Evolutionary conservation across 2,113 vertebrate genomes (phyloP).

Genomic region (Osmerus eperlanus): DNA sequence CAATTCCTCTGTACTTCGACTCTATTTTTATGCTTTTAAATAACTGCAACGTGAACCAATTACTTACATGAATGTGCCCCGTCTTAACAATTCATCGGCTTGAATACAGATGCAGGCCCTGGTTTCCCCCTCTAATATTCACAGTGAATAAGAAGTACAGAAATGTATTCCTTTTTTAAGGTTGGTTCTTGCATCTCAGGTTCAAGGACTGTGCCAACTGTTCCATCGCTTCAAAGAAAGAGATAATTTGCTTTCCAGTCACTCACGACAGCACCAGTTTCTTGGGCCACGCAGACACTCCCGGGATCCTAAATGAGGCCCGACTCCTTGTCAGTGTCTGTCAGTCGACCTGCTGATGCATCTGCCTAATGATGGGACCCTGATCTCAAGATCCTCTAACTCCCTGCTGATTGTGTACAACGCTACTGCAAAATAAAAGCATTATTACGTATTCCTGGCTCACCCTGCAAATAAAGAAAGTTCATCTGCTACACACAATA

Average conservation of each 20-base stretch:
- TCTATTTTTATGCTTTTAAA: slow-evolving; percentile 45
- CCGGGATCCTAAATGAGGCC: slow-evolving; percentile 45
- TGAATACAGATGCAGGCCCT: slow-evolving; percentile 51
- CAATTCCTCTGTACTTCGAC: slow-evolving; percentile 24
- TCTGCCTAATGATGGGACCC: slow-evolving; percentile 48
- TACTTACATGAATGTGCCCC: slow-evolving; percentile 50
- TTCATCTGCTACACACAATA: slow-evolving; percentile 12
- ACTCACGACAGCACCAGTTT: slow-evolving; percentile 45
- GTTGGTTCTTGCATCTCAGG: slow-evolving; percentile 32
- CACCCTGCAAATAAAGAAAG: slow-evolving; percentile 19
- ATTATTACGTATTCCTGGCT: slow-evolving; percentile 45
- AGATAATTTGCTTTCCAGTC: slow-evolving; percentile 64
- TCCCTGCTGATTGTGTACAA: slow-evolving; percentile 16
- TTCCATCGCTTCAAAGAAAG: slow-evolving; percentile 63
- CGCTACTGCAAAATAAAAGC: slow-evolving; percentile 25
- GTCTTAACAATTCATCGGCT: slow-evolving; percentile 45
- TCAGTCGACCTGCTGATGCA: slow-evolving; percentile 38
- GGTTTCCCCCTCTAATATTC: neutral
- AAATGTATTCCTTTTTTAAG: slow-evolving; percentile 20
- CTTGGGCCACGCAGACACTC: slow-evolving; percentile 44
- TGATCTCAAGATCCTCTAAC: slow-evolving; percentile 32
- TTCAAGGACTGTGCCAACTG: slow-evolving; percentile 58
- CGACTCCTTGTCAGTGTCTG: slow-evolving; percentile 41
- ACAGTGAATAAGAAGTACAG: slow-evolving; percentile 7
- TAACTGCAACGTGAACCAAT: slow-evolving; percentile 54